Base-by-base conservation (phyloP, 2,797 vertebrate species). In the Ctenochaetus hawaiiensis region DNA sequence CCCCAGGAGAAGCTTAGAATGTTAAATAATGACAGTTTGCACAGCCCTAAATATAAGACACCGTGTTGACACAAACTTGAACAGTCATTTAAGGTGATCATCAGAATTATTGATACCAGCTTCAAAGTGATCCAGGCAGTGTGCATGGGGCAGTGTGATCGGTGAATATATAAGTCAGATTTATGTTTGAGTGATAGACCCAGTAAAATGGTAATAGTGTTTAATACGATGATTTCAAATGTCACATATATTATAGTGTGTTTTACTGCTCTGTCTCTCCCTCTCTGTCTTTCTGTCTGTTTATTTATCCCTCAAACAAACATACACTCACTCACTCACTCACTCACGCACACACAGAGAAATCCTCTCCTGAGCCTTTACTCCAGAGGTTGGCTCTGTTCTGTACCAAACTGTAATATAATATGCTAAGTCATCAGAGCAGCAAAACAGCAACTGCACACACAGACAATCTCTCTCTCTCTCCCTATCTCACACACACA, bases 401-500 rank as follows among this genome's bases (percentile, higher is more conserved):
- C 64, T 79, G 53, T 44, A 79, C 63, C 62, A 72, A 76, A 83
- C 56, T 75, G 64, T 81, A 51, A 73, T 54, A 71, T 72, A 79
- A 85, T 81, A 70, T 82, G 84, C 84, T 78, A 69, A 83, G 83
- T 88, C 85, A 86, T 83, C 73, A 82, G 57, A 79, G 75, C 22
- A 81, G 59, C 59, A 82, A 63, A 76, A 74, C 76, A 72, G 66
- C 75, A n/a, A 34, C 13, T 47, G 49, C 2, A 1, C 6, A 12
- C 59, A 45, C 69, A 41, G 10, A 23, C 60, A 68, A 59, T 52
- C 44, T 59, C 62, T 17, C 59, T 6, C 52, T 22, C 17, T 49
- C 48, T 48, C 66, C 64, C 43, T 18, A 61, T 23, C 67, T 53
- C 52, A 47, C 30, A 9, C 47, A 57, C 68, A 72, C 52, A 12